These are phyloP conservation scores for Lucifuga dentata DNA, from an alignment of 2,113 vertebrate genomes.

Conservation along the genomic window DNA sequence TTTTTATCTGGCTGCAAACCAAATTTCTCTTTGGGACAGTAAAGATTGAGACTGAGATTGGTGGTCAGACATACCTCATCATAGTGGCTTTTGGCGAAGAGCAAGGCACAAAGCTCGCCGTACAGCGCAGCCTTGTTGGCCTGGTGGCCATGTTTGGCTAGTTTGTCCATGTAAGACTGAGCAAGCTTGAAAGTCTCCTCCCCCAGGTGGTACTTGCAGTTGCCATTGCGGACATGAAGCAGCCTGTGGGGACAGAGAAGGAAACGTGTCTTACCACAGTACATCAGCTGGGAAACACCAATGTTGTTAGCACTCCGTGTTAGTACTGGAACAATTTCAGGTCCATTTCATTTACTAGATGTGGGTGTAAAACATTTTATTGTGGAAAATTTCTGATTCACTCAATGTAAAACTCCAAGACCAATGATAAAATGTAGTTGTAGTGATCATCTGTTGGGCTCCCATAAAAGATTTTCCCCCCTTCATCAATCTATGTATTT, in stretches of 20 bases:
- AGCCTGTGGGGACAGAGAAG: slow-evolving; percentile 80
- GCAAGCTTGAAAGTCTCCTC: slow-evolving; percentile 98
- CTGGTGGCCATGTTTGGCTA: slow-evolving; percentile 95
- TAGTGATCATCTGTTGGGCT: too few relatives aligned
- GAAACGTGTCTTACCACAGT: too few relatives aligned
- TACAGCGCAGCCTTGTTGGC: slow-evolving; percentile 98
- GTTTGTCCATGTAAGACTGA: slow-evolving; percentile 96
- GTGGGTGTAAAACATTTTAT: not conserved
- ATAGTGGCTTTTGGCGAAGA: slow-evolving; percentile 99
- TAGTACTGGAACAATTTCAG: not conserved
- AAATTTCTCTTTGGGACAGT: too few relatives aligned
- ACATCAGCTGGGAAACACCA: not conserved
- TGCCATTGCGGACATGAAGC: slow-evolving; percentile 96
- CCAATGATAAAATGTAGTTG: too few relatives aligned
- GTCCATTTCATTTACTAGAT: not conserved
- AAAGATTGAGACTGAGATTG: too few relatives aligned
- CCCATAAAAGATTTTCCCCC: too few relatives aligned
- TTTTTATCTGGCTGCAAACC: too few relatives aligned
- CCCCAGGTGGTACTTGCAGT: slow-evolving; percentile 97
- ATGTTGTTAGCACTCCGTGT: too few relatives aligned
- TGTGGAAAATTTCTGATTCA: too few relatives aligned
- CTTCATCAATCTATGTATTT: too few relatives aligned
- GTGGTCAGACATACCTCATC: slow-evolving; percentile 87
- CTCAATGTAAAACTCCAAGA: too few relatives aligned
- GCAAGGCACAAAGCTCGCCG: slow-evolving; percentile 94